Evolutionary conservation across 2,888 invertebrate genomes (phyloP).

Genomic region (Drosophila sordidula): DNA sequence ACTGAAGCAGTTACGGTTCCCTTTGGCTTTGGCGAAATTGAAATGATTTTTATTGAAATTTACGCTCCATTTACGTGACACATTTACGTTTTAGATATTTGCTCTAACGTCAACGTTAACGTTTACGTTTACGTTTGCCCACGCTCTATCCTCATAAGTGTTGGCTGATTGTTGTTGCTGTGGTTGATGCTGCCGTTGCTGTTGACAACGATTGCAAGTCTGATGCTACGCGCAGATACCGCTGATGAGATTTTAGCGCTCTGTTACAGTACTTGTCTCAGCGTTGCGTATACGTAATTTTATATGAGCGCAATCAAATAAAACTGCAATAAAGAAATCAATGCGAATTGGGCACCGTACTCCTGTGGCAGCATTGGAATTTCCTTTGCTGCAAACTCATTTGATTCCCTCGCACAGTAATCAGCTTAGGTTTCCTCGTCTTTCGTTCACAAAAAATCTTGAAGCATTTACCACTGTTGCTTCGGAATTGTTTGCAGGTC

Average conservation of each 20-base stretch:
- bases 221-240: constrained; percentile 65
- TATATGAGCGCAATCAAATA: constrained; percentile 76
- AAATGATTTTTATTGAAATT: constrained; percentile 82
- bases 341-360: constrained; percentile 62
- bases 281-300: constrained; percentile 78
- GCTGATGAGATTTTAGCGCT: constrained; percentile 70
- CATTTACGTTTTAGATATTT: constrained; percentile 79
- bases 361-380: constrained; percentile 41
- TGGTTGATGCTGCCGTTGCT: constrained; percentile 37
- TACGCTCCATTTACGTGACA: constrained; percentile 82
- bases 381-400: constrained; percentile 64
- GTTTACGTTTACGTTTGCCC: constrained; percentile 10
- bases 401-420: constrained; percentile 64
- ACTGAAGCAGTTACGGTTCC: constrained; percentile 53
- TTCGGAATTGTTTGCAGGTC: constrained; percentile 47
- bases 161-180: constrained; percentile 61
- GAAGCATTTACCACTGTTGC: constrained; percentile 13
- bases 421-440: constrained; percentile 63
- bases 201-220: constrained; percentile 33
- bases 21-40: constrained; percentile 74
- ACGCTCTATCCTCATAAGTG: constrained; percentile 41
- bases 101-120: constrained; percentile 52
- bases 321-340: constrained; percentile 81
- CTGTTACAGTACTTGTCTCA: constrained; percentile 59
- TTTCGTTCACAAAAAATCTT: constrained; percentile 15